Percentiles rank a stretch among this genome's conserved stretches.
These are phyloP conservation scores for Urocolius indicus DNA, from an alignment of 2,113 vertebrate species.

Conservation along the genomic window DNA sequence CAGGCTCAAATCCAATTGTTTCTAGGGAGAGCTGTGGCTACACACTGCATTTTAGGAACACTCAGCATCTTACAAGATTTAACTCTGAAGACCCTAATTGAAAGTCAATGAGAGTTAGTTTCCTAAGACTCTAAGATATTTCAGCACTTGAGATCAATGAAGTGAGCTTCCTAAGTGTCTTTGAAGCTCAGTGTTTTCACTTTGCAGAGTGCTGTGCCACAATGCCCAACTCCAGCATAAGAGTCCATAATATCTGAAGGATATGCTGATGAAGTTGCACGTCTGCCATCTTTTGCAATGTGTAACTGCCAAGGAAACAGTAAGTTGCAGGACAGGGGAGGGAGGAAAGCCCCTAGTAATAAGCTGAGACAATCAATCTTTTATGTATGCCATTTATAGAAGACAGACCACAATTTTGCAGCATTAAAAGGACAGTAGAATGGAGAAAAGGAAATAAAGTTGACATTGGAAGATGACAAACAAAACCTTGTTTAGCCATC, in stretches of 20 bases:
- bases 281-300: neutral
- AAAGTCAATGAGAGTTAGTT: slow-evolving; percentile 46
- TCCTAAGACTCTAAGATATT: slow-evolving; percentile 41
- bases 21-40: neutral
- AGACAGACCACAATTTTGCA: neutral
- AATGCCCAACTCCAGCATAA: neutral
- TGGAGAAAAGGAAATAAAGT: neutral
- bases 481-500: neutral
- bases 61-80: slow-evolving; percentile 54
- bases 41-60: slow-evolving; percentile 23
- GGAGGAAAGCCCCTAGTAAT: neutral
- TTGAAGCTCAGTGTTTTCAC: neutral
- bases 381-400: neutral
- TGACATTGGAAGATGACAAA: neutral
- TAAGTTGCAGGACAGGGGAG: neutral
- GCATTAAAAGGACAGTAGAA: neutral
- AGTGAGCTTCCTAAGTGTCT: neutral
- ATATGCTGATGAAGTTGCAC: neutral
- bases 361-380: neutral
- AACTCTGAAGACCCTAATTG: slow-evolving; percentile 26
- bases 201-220: neutral
- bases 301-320: neutral
- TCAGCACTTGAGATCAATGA: slow-evolving; percentile 26
- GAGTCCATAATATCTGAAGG: neutral
- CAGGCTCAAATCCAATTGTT: slow-evolving; percentile 3